Evolutionary conservation across 2,888 invertebrate genomes (phyloP).

Genomic region (Psococerastis gibbosa): DNA sequence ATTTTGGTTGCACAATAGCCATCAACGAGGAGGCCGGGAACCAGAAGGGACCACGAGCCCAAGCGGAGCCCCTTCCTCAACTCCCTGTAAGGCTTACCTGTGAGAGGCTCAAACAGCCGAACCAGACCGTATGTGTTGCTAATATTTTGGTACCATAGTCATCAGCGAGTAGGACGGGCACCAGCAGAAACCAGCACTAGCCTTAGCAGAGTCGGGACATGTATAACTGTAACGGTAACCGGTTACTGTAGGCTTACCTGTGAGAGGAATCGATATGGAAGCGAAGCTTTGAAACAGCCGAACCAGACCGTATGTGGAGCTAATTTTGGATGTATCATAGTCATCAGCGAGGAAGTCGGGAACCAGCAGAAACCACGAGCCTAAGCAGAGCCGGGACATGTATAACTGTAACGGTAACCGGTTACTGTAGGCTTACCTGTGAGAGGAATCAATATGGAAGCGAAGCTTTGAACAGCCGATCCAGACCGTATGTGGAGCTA

Average conservation of each 20-base stretch:
- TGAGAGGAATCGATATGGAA: too few species aligned
- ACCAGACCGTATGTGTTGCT: constrained; percentile 58
- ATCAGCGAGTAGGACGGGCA: constrained; percentile 52
- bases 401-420: too few species aligned
- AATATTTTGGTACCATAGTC: constrained; percentile 54
- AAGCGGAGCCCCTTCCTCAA: constrained; percentile 49
- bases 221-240: too few species aligned
- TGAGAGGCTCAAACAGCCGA: too few species aligned
- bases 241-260: too few species aligned
- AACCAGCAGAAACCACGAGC: constrained; percentile 57
- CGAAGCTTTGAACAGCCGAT: too few species aligned
- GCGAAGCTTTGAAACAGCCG: too few species aligned
- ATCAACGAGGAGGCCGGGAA: constrained; percentile 52
- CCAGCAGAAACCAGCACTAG: constrained; percentile 56
- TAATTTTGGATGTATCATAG: constrained; percentile 55
- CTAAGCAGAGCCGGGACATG: constrained; percentile 49
- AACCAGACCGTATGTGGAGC: constrained; percentile 56
- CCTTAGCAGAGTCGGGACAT: constrained; percentile 52
- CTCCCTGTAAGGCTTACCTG: too few species aligned
- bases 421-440: too few species aligned
- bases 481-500: constrained; percentile 55
- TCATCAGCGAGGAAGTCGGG: constrained; percentile 53
- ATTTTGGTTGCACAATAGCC: constrained; percentile 56
- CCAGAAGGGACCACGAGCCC: constrained; percentile 57
- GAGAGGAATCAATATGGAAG: too few species aligned